A percentile compares a stretch with the other conserved stretches of the same genome.
Evolutionary conservation across 2,113 vertebrate genomes (phyloP).

Genomic region (Bujurquina vittata): DNA sequence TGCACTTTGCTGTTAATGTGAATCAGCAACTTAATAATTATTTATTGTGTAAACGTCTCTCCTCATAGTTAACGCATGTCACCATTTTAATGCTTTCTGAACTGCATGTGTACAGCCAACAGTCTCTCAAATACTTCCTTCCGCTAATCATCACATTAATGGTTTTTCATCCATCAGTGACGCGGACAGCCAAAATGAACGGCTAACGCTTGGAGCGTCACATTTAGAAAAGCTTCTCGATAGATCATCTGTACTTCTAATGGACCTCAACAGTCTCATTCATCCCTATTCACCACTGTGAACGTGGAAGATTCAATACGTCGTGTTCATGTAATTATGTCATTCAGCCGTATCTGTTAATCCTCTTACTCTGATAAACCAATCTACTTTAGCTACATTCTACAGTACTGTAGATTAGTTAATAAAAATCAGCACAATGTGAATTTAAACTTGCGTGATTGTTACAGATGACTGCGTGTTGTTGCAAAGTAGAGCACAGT

Average conservation of each 20-base stretch:
- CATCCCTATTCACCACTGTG: neutral
- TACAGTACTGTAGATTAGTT: slow-evolving; percentile 40
- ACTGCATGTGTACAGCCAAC: neutral
- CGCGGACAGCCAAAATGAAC: neutral
- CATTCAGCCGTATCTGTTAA: neutral
- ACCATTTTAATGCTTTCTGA: slow-evolving; percentile 11
- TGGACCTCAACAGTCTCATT: neutral
- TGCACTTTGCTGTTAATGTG: slow-evolving; percentile 56
- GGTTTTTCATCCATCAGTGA: neutral
- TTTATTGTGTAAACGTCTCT: slow-evolving; percentile 26
- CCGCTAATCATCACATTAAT: neutral
- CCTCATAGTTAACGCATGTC: slow-evolving; percentile 36
- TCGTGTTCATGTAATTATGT: slow-evolving; percentile 11
- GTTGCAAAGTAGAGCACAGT: neutral
- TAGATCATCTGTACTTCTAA: neutral
- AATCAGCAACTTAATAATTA: slow-evolving; percentile 20
- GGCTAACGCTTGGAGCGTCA: neutral
- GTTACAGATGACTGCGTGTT: neutral
- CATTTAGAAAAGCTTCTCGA: neutral
- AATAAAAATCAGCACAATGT: slow-evolving; percentile 57
- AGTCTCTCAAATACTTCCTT: neutral
- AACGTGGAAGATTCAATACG: neutral
- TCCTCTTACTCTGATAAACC: neutral
- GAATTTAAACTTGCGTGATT: neutral
- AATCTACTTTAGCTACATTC: slow-evolving; percentile 24